Conservation (phyloP, 1,140 invertebrate genomes). For the Drosophila truncata region DNA sequence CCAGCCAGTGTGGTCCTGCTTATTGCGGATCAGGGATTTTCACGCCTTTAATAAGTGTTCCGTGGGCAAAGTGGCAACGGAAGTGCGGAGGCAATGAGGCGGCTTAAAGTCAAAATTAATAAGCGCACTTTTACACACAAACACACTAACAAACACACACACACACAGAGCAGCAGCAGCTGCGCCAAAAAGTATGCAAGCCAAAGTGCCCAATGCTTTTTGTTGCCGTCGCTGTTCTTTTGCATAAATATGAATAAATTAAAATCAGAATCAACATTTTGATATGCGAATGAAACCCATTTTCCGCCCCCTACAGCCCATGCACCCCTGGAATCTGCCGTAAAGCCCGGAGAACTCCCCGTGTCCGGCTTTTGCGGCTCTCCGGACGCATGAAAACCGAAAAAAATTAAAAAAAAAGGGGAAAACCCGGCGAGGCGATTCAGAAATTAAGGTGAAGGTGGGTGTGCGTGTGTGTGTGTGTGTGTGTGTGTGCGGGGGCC, state of each 20-base stretch:
- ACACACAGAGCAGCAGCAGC: conserved; percentile 10
- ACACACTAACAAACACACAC: neutral
- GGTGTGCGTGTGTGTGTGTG: conserved; percentile 2
- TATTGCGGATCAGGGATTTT: conserved; percentile 17
- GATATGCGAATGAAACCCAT: conserved; percentile 66
- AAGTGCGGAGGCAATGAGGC: conserved; percentile 37
- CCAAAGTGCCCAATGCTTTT: conserved; percentile 22
- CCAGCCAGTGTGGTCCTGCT: conserved; percentile 1
- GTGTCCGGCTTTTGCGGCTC: conserved; percentile 33
- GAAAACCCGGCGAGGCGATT: conserved; percentile 7
- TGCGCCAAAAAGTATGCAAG: conserved; percentile 40
- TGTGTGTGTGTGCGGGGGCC: conserved; percentile 39
- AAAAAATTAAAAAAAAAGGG: neutral
- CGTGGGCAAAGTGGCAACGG: conserved; percentile 4
- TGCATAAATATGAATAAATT: conserved; percentile 83
- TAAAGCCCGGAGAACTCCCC: conserved; percentile 21
- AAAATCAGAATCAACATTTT: conserved; percentile 81
- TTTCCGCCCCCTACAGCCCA: conserved; percentile 7
- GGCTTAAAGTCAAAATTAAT: conserved; percentile 68
- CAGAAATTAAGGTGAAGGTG: conserved; percentile 32
- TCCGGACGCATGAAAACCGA: conserved; percentile 19
- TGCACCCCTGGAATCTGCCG: conserved; percentile 17
- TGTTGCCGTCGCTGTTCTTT: conserved; percentile 60
- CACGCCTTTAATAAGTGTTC: conserved; percentile 35
- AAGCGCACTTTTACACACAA: conserved; percentile 30